A percentile compares a stretch with the other conserved stretches of the same genome.
Evolutionary conservation across 2,113 vertebrate genomes (phyloP).

Genomic region (Seriola aureovittata): DNA sequence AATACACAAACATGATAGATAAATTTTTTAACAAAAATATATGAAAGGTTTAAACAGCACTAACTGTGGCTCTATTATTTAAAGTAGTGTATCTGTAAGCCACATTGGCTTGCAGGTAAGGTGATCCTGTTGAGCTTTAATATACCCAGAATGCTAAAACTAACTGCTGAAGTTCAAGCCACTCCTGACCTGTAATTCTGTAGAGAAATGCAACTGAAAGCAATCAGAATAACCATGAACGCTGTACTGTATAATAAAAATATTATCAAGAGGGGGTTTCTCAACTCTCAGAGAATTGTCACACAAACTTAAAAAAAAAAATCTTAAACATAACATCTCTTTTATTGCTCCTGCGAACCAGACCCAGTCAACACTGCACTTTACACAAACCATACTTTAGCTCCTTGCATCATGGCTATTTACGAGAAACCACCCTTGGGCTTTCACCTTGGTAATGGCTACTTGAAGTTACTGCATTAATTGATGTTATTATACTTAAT

Average conservation of each 20-base stretch:
- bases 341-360: background rate
- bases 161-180: background rate
- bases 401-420: slow-evolving; percentile 7
- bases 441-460: slow-evolving; percentile 35
- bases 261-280: background rate
- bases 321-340: background rate
- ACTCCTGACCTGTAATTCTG: background rate
- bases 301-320: background rate
- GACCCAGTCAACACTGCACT: background rate
- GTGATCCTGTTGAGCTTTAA: background rate
- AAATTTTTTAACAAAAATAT: background rate
- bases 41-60: background rate
- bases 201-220: background rate
- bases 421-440: background rate
- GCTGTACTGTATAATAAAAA: background rate
- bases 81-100: background rate
- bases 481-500: slow-evolving; percentile 23
- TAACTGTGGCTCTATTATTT: background rate
- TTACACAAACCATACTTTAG: slow-evolving; percentile 5
- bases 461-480: slow-evolving; percentile 40
- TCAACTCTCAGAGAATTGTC: too few species aligned
- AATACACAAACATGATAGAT: background rate
- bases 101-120: background rate
- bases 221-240: background rate
- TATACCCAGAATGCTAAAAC: background rate